Evolutionary conservation across 2,113 vertebrate species (phyloP), one percentile per base, ranked within the genome.

Genomic region (Gorilla gorilla): DNA sequence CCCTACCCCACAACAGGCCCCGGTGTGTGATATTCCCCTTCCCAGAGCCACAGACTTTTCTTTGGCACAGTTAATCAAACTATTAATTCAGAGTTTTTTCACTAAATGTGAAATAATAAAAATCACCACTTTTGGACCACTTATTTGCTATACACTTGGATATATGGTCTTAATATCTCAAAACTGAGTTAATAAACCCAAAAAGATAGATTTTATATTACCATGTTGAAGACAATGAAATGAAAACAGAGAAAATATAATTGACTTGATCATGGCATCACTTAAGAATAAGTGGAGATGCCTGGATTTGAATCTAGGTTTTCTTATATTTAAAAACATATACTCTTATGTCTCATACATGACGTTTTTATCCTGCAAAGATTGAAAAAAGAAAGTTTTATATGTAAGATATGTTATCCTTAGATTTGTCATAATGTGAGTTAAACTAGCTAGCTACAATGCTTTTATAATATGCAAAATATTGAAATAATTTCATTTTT

Each of bases 11-110:
- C 45, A 45, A 45, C 45, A 45, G 45, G 1, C 45, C 45, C 45
- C 8, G 8, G 45, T 10, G 45, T 45, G 45, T 45, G 45, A 45
- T 45, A 8, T 45, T 45, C 45, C 45, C 45, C 45, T 45, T 45
- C 45, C 45, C 8, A 43, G 16, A 96, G 50, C 10, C n/a, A 70
- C 11, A 91, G 45, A 79, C 57, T 93, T 93, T 89, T 32, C 45
- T 68, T 66, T 55, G 96, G 45, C 23, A 87, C 5, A 90, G 40
- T 68, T 90, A 79, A 45, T 72, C 8, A 59, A 88, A 96, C 14
- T 73, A 78, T 76, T 48, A 75, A 84, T 79, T 96, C 64, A 59
- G 48, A 64, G 30, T 88, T 95, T 95, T 80, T 95, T 80, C 16
- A 52, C 2, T 82, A 90, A 75, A 88, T 92, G 6, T 84, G 23